Evolutionary conservation across 2,797 vertebrate genomes (phyloP), one percentile per base, ranked within the genome.

Genomic region (Tenualosa ilisha): DNA sequence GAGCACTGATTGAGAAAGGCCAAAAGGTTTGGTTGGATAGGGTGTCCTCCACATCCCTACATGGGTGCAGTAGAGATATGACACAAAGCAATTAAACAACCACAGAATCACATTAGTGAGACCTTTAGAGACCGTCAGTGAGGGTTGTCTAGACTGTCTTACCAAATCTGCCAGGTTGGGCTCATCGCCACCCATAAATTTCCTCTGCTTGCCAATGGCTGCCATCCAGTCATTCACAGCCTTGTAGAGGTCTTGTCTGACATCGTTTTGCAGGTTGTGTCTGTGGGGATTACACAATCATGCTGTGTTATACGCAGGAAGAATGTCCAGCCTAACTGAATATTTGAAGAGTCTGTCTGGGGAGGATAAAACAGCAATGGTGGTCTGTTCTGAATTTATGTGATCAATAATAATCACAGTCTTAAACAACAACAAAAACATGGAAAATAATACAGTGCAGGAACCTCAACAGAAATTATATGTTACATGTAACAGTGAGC

Each of bases 131-230:
- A 7, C 46, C 3, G 4, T 46, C 46, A 46, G 46, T 46, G 3
- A 26, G 26, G 11, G 31, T 2, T 37, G 12, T 37, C 65, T 17
- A 31, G 31, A 79, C 51, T 37, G 1, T 68, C 96, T 95, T 93
- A 99, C 98, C 97, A 99, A 93, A 91, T 99, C 98, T 2, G 98
- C 97, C 0, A 99, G 96, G 91, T 99, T 99, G 0, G 98, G 98
- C 50, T 93, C 89, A 49, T 95, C 95, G 87, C 98, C 98, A 0
- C 98, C 98, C 97, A 99, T 97, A 92, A 98, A 99, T 68, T 92
- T 95, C 88, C 96, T 96, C 51, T 97, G 93, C 87, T 96, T 96
- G 86, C 98, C 98, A 49, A 99, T 91, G 5, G 98, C 97, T 1
- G 95, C 94, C 81, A 99, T 94, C 98, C 98, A 99, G 50, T 97